Base-by-base conservation (phyloP, 2,888 invertebrate species). In the Oscheius sp. region DNA sequence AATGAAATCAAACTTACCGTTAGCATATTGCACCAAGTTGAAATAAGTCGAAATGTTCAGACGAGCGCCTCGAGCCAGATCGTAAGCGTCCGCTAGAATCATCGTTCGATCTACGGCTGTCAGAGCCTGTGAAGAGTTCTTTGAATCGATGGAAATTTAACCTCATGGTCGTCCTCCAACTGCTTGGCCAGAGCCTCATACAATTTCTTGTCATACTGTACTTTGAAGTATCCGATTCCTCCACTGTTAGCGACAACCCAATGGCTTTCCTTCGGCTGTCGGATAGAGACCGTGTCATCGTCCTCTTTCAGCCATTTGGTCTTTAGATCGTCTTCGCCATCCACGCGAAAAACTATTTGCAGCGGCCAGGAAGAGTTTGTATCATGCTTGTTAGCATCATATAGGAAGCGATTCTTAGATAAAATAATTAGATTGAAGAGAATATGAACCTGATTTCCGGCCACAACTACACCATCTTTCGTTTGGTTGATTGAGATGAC, bases 181-280 rank as follows among this genome's bases (percentile, higher is more conserved):
- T 84, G 83, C 32, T 76, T 37, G 0, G 72, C 76, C 47, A 86
- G 58, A 68, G 74, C 76, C 10, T 53, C 21, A 58, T 86, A 86
- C 21, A 79, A 79, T 5, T 75, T 62, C 3, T 57, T 10, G 10
- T 82, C 83, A 58, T 86, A 86, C 29, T 81, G 77, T 2, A 86
- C 80, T 75, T 79, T 79, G 73, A 85, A 84, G 60, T 83, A 86
- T 0, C 84, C 86, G 13, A 83, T 76, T 10, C 84, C 82, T 7
- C 81, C 85, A 13, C 84, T 77, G 55, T 86, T 86, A 13, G 84
- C 77, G 50, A 86, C 71, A 4, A 81, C 62, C 86, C 86, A 85
- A 29, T 77, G 78, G 37, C 37, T 72, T 1, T 37, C 58, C 21
- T 29, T 47, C 29, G 62, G 37, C n/a, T 29, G 33, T 13, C 60